Percentiles rank a stretch among this genome's conserved stretches.
Conservation (phyloP, 2,113 vertebrate genomes). For the Hiodon tergisus region DNA sequence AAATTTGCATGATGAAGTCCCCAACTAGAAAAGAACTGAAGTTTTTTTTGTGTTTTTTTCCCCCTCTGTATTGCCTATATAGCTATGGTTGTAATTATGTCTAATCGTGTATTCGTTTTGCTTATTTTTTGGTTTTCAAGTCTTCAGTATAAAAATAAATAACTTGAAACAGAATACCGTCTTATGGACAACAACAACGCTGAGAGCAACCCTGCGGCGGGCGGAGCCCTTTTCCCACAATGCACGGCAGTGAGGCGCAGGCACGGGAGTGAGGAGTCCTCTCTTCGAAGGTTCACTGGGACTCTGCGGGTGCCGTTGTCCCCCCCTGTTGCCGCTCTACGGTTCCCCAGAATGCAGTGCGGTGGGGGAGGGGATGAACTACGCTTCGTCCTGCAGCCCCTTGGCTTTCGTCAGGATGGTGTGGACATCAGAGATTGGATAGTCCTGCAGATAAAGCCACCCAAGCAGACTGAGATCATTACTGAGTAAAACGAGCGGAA, state of each 20-base stretch:
- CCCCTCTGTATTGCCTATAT: neutral
- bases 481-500: neutral
- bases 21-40: constrained; percentile 11
- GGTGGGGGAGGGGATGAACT: constrained; percentile 39
- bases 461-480: no score
- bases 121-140: constrained; percentile 20
- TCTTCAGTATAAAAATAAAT: constrained; percentile 27
- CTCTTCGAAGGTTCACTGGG: neutral
- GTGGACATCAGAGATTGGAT: constrained; percentile 91
- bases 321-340: constrained; percentile 22
- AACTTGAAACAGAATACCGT: constrained; percentile 23
- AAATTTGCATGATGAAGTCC: neutral
- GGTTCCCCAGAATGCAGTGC: constrained; percentile 21
- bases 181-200: constrained; percentile 21
- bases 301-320: neutral
- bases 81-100: neutral
- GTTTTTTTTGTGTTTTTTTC: neutral
- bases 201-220: neutral
- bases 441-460: constrained; percentile 67
- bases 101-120: constrained; percentile 7
- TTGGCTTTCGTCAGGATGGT: constrained; percentile 90
- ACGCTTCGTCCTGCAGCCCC: constrained; percentile 85
- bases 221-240: constrained; percentile 31
- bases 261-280: constrained; percentile 24
- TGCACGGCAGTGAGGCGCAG: constrained; percentile 21